phyloP scores from a whole-genome alignment of 2,113 vertebrate species.

The human (Homo sapiens) region DNA sequence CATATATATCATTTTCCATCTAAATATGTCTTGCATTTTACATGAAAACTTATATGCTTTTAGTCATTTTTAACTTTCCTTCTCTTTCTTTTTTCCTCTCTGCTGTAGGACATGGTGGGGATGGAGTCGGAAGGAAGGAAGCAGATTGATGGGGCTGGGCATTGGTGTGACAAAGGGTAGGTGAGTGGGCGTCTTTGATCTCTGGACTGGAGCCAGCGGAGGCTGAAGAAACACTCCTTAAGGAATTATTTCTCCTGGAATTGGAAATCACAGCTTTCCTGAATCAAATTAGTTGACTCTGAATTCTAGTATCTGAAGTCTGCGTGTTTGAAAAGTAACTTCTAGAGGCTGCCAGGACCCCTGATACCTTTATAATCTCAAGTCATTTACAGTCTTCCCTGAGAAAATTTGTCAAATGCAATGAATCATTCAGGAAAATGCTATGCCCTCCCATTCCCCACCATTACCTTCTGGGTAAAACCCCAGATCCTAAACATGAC shows the following conservation, averaged over 20 bases:
- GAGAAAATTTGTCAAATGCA: background rate
- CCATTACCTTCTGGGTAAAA: background rate
- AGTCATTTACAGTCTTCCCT: background rate
- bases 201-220: background rate
- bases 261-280: too few species aligned
- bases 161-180: accelerated
- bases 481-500: background rate
- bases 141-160: accelerated
- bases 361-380: background rate
- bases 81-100: background rate
- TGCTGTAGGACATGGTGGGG: background rate
- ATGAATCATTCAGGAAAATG: background rate
- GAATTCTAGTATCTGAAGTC: background rate
- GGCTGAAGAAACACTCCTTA: background rate
- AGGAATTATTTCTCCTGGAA: too few species aligned
- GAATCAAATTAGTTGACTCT: background rate
- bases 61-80: background rate
- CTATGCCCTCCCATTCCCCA: accelerated
- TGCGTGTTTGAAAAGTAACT: accelerated
- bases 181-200: accelerated
- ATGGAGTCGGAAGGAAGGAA: too few species aligned
- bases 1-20: background rate
- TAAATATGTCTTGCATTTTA: background rate
- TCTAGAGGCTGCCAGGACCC: accelerated
- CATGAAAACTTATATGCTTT: background rate